These are phyloP conservation scores for Elgaria multicarinata DNA, from an alignment of 2,113 vertebrate genomes.

Conservation along the genomic window DNA sequence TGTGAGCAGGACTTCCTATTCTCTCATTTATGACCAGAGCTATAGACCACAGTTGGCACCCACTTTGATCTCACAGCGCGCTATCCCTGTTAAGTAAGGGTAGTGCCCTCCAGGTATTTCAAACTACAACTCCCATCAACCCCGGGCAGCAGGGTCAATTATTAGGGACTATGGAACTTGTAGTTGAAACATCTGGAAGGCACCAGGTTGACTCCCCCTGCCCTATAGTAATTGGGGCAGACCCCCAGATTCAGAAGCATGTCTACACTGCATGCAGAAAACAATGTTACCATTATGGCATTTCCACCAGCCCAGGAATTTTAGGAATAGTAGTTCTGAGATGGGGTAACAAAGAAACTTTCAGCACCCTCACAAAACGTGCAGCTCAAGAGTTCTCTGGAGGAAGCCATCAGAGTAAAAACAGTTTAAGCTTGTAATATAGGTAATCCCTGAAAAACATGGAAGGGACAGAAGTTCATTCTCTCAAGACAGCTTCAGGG, in stretches of 20 bases:
- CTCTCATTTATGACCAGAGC: not conserved
- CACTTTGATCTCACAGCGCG: not conserved
- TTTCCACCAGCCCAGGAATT: not conserved
- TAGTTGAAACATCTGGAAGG: no score
- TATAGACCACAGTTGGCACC: not conserved
- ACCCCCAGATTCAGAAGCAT: not conserved
- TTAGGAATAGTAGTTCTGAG: not conserved
- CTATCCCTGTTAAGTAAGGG: not conserved
- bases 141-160: no score
- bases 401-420: constrained; percentile 2
- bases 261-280: not conserved
- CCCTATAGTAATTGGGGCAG: not conserved
- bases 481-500: not conserved
- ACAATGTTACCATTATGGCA: not conserved
- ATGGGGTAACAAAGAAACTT: not conserved
- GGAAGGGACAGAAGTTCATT: not conserved
- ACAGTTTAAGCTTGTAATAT: not conserved
- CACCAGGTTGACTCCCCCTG: not conserved
- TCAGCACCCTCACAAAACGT: not conserved
- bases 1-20: not conserved
- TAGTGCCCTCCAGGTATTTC: not conserved
- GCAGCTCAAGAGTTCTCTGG: constrained; percentile 17
- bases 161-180: no score
- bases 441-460: not conserved
- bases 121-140: no score